phyloP scores from a whole-genome alignment of 2,113 vertebrate species.

The Cinclus mexicanus region DNA sequence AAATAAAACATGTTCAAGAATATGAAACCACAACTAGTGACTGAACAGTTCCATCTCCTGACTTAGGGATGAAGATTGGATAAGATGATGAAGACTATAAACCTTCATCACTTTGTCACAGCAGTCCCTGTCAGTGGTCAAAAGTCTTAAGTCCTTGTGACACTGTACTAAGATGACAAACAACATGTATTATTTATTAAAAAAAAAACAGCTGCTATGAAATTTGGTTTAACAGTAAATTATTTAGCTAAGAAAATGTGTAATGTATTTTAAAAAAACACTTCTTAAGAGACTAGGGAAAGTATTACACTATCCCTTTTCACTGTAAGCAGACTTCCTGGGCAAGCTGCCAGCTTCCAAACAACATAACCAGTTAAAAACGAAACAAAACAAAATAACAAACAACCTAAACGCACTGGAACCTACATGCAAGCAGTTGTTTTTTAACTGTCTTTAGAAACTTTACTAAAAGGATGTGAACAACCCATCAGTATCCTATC shows the following conservation, averaged over 20 bases:
- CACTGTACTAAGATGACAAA: neutral
- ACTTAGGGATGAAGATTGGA: neutral
- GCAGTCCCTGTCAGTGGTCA: neutral
- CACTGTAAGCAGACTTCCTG: neutral
- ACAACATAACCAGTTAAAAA: neutral
- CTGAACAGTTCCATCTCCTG: neutral
- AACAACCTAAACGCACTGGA: neutral
- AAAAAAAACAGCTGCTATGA: fast-evolving
- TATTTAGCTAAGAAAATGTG: neutral
- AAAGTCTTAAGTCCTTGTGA: neutral
- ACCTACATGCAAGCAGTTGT: neutral
- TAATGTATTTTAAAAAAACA: neutral
- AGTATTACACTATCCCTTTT: neutral
- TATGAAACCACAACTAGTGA: neutral
- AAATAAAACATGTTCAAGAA: neutral
- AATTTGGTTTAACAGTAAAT: neutral
- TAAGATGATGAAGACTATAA: neutral
- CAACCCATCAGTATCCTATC: neutral
- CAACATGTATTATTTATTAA: fast-evolving
- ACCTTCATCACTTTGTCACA: neutral
- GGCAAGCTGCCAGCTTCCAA: neutral
- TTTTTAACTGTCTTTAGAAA: neutral
- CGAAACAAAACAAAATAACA: neutral
- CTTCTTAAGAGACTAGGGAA: neutral
- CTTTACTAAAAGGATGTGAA: neutral